Conservation (phyloP, 2,888 invertebrate genomes). For the Amphipoea lucens region DNA sequence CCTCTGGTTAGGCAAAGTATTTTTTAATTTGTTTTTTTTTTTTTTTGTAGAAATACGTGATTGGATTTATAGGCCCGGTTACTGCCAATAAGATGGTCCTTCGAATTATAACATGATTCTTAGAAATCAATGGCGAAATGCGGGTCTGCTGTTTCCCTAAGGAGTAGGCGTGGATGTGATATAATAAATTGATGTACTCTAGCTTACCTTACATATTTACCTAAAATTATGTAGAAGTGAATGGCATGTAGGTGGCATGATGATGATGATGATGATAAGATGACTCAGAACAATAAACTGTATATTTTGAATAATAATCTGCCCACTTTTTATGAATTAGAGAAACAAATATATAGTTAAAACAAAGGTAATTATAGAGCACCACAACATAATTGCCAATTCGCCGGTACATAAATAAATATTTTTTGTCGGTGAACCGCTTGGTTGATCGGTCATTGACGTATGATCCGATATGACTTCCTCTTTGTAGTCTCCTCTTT, state of each 20-base stretch:
- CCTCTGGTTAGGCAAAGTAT: background rate
- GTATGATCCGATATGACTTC: constrained; percentile 24
- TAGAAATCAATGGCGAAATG: background rate
- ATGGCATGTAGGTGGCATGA: constrained; percentile 4
- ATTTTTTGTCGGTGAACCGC: constrained; percentile 36
- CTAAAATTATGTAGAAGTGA: background rate
- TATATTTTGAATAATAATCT: constrained; percentile 9
- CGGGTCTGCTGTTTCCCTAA: background rate
- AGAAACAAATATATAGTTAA: constrained; percentile 30
- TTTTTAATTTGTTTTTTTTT: background rate
- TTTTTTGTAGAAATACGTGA: background rate
- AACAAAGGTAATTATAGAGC: constrained; percentile 25
- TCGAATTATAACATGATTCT: background rate
- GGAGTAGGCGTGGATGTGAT: background rate
- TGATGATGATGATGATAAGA: background rate
- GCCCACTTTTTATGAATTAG: background rate
- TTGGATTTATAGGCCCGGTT: background rate
- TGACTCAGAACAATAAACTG: constrained; percentile 15
- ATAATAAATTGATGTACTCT: constrained; percentile 1
- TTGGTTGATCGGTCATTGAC: constrained; percentile 58
- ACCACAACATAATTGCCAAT: constrained; percentile 31
- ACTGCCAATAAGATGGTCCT: background rate
- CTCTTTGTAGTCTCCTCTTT: constrained; percentile 16
- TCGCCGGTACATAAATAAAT: constrained; percentile 33
- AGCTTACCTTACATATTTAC: background rate